Conservation (phyloP, 2,888 invertebrate species). For the Pherbina coryleti region DNA sequence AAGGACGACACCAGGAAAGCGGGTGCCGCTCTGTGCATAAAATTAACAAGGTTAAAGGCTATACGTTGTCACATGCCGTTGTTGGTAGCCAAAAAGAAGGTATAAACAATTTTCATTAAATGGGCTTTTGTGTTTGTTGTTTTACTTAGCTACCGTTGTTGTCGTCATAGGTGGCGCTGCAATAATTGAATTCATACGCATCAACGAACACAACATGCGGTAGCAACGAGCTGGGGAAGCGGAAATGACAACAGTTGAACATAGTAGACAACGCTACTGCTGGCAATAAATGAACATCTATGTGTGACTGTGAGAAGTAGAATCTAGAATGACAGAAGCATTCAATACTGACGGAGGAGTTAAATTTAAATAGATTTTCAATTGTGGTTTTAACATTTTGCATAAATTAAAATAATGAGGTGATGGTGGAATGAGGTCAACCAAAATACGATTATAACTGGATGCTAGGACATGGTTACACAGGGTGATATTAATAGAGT, state of each 20-base stretch:
- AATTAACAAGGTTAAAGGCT: conserved; percentile 61
- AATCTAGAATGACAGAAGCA: not conserved
- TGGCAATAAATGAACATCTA: not conserved
- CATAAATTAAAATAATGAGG: conserved; percentile 66
- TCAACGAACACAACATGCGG: conserved; percentile 57
- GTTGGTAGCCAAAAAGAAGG: conserved; percentile 25
- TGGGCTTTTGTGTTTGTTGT: conserved; percentile 28
- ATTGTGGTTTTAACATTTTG: conserved; percentile 66
- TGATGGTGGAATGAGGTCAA: conserved; percentile 27
- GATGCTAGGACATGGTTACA: not conserved
- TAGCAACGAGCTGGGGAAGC: conserved; percentile 47
- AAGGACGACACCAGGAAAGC: conserved; percentile 32
- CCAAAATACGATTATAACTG: not conserved
- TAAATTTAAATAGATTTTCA: conserved; percentile 67
- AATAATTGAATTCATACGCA: conserved; percentile 68
- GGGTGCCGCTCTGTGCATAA: conserved; percentile 53
- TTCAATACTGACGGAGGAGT: conserved; percentile 45
- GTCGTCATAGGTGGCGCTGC: conserved; percentile 59
- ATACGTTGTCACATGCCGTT: conserved; percentile 24
- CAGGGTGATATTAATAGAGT: not conserved
- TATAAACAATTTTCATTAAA: conserved; percentile 55
- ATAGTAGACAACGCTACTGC: not conserved
- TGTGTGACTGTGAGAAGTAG: not conserved
- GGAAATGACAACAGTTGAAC: conserved; percentile 44
- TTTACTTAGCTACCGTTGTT: conserved; percentile 42